Conservation (phyloP, 2,113 vertebrate species). For the Plestiodon gilberti region DNA sequence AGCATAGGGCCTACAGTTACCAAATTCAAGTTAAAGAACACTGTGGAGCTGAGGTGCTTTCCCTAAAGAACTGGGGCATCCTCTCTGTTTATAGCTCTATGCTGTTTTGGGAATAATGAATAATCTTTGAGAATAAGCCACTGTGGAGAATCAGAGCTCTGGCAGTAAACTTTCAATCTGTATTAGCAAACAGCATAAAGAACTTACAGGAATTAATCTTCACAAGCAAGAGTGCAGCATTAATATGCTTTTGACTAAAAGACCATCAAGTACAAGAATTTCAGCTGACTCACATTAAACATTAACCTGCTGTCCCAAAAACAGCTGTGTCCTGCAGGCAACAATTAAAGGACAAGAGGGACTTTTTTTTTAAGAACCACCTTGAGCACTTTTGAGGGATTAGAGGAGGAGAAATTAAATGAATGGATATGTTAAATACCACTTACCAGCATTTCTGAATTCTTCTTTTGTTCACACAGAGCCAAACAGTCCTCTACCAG, state of each 20-base stretch:
- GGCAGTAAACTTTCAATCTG: background rate
- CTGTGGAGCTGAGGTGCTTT: background rate
- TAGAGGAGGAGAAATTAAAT: background rate
- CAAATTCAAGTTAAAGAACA: background rate
- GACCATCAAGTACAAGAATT: background rate
- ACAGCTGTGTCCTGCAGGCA: background rate
- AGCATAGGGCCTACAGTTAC: background rate
- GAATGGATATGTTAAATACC: background rate
- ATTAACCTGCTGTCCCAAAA: background rate
- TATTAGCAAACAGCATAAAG: background rate
- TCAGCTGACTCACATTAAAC: background rate
- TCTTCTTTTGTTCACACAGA: conserved; percentile 72
- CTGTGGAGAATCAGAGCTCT: background rate
- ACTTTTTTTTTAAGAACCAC: background rate
- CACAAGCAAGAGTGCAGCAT: background rate
- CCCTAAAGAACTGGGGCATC: background rate
- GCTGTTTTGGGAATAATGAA: background rate
- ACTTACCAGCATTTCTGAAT: conserved; percentile 78
- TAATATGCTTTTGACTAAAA: background rate
- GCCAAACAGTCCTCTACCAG: conserved; percentile 61
- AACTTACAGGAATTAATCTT: background rate
- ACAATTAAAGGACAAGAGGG: background rate
- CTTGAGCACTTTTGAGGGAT: background rate
- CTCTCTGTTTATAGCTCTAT: background rate
- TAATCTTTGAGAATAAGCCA: background rate